Evolutionary conservation across 2,797 vertebrate species (phyloP), one percentile per base, ranked within the genome.

Genomic region (Anableps anableps): DNA sequence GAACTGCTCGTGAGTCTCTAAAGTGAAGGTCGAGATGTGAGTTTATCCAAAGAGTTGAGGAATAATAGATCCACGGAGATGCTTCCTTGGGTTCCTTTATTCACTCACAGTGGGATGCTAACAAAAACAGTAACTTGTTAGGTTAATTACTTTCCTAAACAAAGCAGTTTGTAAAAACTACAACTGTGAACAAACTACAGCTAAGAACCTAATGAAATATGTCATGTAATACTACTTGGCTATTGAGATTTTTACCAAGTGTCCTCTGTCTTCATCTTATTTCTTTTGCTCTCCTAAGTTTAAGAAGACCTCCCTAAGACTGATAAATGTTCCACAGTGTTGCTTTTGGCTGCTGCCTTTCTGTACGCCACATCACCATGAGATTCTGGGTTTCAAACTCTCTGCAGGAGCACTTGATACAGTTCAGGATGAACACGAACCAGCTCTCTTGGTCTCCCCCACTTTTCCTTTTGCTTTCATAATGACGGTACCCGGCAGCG

Each of bases 401-500:
- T 90, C 76, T 81, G 74, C 19, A 21, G 74, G 76, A 74, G 72
- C 78, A 78, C 83, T 80, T 85, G 50, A 80, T 66, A 70, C 76
- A 38, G 80, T 77, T 84, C 77, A 80, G 62, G 80, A 38, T 81
- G n/a, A 90, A 81, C 77, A 34, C 76, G 80, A 78, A 53, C 41
- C 64, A 72, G 76, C 79, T 84, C 74, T 31, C 77, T 88, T 43
- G 73, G 75, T 82, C 78, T 78, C 75, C 81, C 81, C 80, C 73
- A 81, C 34, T 91, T 83, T 85, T 85, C 72, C 47, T 77, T 62
- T 53, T 29, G 79, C 84, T 48, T 76, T 76, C 82, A 89, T 92
- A 92, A 78, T 90, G 84, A 92, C 92, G 87, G 91, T 82, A 90
- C 93, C 91, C 84, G 43, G 80, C 23, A n/a, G 3, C 73, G 29